phyloP scores from a whole-genome alignment of 2,888 invertebrate genomes.

The Sarcophaga rosellei region DNA sequence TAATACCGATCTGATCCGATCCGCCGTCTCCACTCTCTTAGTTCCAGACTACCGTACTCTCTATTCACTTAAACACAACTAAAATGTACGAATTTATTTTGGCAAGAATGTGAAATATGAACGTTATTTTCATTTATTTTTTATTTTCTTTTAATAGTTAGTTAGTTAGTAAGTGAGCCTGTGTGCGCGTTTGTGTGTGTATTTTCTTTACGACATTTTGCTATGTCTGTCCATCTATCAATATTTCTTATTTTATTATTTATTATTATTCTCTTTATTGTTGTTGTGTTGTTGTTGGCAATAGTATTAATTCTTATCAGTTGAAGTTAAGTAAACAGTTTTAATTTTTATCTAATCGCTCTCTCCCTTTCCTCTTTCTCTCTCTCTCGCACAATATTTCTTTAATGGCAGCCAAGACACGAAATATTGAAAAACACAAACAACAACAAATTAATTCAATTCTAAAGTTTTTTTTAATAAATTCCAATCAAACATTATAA shows the following conservation, averaged over 20 bases:
- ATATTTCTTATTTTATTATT: neutral
- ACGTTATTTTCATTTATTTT: too few species aligned
- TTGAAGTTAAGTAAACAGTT: neutral
- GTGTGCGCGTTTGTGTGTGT: too few species aligned
- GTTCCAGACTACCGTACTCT: neutral
- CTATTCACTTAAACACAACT: too few species aligned
- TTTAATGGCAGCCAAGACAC: neutral
- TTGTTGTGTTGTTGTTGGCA: neutral
- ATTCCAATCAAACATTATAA: neutral
- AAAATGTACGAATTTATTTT: too few species aligned
- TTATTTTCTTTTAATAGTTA: too few species aligned
- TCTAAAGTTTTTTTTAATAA: neutral
- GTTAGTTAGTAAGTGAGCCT: too few species aligned
- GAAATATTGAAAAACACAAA: neutral
- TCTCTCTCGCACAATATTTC: too few species aligned
- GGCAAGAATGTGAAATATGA: too few species aligned
- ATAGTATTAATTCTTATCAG: neutral
- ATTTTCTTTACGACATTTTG: too few species aligned
- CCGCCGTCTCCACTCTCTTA: neutral
- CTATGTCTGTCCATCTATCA: neutral
- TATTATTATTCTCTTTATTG: neutral
- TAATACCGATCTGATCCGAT: too few species aligned
- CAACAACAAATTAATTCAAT: neutral
- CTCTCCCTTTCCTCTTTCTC: neutral
- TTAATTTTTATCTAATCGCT: conserved; percentile 8